Evolutionary conservation across 2,113 vertebrate species (phyloP), one percentile per base, ranked within the genome.

Genomic region (Ascaphus truei): DNA sequence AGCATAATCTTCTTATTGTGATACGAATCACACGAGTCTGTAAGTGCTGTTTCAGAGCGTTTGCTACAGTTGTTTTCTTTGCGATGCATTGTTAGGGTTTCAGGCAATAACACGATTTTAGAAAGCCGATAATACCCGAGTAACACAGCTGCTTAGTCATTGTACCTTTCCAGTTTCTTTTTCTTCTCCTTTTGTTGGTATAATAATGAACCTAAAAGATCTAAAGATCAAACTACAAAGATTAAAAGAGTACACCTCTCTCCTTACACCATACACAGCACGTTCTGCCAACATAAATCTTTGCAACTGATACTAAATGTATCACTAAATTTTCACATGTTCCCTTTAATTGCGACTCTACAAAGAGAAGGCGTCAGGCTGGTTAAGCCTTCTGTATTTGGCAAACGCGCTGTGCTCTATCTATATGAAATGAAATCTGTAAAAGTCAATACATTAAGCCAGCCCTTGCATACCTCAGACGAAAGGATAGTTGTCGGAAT

Each of bases 151-250:
- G 59, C 26, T 48, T 27, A 62, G 41, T 22, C 26, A 27, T n/a
- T 15, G 58, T 45, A 20, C 39, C 33, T 39, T 47, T 22, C 30
- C 20, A 15, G 13, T 27, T 61, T 16, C 58, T 30, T 43, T 36
- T 61, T 61, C 48, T 29, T 31, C 16, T 18, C 29, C 31, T 27
- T 48, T 62, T 62, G 59, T 33, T 29, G 5, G 39, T 29, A 47
- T 62, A 47, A 62, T 48, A 61, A 62, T 62, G 48, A 62, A 62
- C 39, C 41, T 48, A 31, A 62, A 45, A 62, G 41, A 62, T 47
- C 18, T 13, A n/a, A n/a, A n/a, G n/a, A n/a, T n/a, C n/a, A n/a
- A n/a, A n/a, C n/a, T n/a, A n/a, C n/a, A n/a, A n/a, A n/a, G n/a
- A n/a, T n/a, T n/a, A n/a, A n/a, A n/a, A n/a, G n/a, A n/a, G n/a